Conservation (phyloP, 2,797 vertebrate species). For the Pseudochaenichthys georgianus region DNA sequence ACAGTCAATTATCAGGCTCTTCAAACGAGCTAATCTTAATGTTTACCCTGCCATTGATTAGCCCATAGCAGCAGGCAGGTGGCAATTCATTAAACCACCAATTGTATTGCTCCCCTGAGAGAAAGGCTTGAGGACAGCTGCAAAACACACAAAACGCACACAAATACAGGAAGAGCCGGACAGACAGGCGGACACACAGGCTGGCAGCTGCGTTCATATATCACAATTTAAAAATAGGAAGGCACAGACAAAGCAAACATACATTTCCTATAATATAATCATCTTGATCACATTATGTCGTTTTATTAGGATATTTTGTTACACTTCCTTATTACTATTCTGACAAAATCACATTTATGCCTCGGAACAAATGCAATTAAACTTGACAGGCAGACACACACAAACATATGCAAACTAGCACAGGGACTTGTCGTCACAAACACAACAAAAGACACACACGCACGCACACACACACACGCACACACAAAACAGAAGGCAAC, state of each 20-base stretch:
- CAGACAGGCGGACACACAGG: slow-evolving; percentile 13
- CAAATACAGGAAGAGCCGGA: slow-evolving; percentile 32
- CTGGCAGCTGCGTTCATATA: slow-evolving; percentile 57
- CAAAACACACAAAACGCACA: slow-evolving; percentile 42
- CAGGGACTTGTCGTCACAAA: neutral
- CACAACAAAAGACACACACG: slow-evolving; percentile 8
- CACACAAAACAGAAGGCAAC: slow-evolving; percentile 32
- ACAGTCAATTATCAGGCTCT: slow-evolving; percentile 62
- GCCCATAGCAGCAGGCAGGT: slow-evolving; percentile 65
- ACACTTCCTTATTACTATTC: slow-evolving; percentile 66
- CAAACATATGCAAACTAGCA: neutral
- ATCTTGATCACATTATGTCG: slow-evolving; percentile 69
- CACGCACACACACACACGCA: slow-evolving; percentile 4
- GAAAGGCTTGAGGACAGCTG: slow-evolving; percentile 44
- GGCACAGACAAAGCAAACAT: slow-evolving; percentile 64
- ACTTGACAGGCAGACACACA: slow-evolving; percentile 23
- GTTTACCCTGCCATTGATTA: slow-evolving; percentile 72
- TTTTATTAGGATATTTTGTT: slow-evolving; percentile 75
- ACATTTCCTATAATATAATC: slow-evolving; percentile 75
- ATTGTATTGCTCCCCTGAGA: slow-evolving; percentile 58
- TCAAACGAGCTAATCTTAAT: slow-evolving; percentile 67
- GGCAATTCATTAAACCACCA: slow-evolving; percentile 64
- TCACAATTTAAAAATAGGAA: slow-evolving; percentile 60
- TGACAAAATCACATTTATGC: slow-evolving; percentile 71
- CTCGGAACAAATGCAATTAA: slow-evolving; percentile 63